Conservation (phyloP, 2,888 invertebrate species). For the Tachina fera region DNA sequence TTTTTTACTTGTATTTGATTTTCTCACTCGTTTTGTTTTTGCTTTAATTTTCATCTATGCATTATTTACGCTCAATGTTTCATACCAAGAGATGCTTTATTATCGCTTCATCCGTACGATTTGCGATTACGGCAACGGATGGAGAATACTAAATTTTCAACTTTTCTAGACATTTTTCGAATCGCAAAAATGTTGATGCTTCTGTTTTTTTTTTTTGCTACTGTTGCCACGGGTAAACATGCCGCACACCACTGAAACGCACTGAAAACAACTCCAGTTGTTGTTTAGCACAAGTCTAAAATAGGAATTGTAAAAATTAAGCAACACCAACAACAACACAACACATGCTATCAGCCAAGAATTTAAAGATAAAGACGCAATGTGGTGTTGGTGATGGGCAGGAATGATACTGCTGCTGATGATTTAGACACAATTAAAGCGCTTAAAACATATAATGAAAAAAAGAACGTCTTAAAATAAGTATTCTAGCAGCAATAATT, state of each 20-base stretch:
- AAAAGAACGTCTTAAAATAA: slow-evolving; percentile 29
- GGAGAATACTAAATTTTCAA: slow-evolving; percentile 63
- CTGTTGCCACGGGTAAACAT: slow-evolving; percentile 26
- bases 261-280: slow-evolving; percentile 23
- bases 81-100: slow-evolving; percentile 67
- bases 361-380: background rate
- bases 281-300: slow-evolving; percentile 39
- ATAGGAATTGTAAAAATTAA: slow-evolving; percentile 32
- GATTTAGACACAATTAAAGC: slow-evolving; percentile 61
- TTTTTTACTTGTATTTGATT: slow-evolving; percentile 36
- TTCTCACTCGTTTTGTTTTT: slow-evolving; percentile 32
- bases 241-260: background rate
- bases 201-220: background rate
- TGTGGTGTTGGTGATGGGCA: slow-evolving; percentile 15
- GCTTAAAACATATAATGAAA: slow-evolving; percentile 54
- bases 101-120: slow-evolving; percentile 67
- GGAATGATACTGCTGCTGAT: slow-evolving; percentile 36
- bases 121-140: slow-evolving; percentile 43
- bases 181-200: slow-evolving; percentile 4
- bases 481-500: slow-evolving; percentile 39
- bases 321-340: background rate
- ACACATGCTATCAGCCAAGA: slow-evolving; percentile 4
- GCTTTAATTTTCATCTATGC: slow-evolving; percentile 53
- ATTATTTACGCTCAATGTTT: slow-evolving; percentile 63
- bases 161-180: slow-evolving; percentile 66